Base-by-base conservation (phyloP, 1,140 invertebrate genomes). In the Latrodectus geometricus region DNA sequence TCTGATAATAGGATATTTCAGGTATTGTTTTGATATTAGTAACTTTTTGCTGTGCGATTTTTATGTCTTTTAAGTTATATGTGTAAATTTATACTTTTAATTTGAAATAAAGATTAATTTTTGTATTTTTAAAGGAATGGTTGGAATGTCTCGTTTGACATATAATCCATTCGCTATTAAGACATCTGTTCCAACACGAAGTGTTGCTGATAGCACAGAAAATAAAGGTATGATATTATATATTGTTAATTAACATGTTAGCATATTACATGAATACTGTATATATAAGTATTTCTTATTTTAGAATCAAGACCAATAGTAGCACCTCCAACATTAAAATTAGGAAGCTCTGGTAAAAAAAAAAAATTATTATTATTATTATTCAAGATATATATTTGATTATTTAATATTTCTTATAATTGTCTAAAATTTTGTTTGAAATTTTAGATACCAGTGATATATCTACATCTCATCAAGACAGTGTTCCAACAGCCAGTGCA, bases 131-230 rank as follows among this genome's bases (percentile, higher is more conserved):
- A 52, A 52, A 75, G 73, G 73, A 56, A 75, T 75, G 14, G 50
- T 75, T 20, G 50, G 73, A 17, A 75, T 75, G 73, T 75, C 73
- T 5, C 73, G 73, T 12, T 75, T 75, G 49, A 20, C 73, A 54
- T 17, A 54, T 49, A 54, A 89, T 88, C 89, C 89, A 49, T 89
- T 89, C 83, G 89, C 89, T 20, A 89, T 89, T 69, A 89, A 88
- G 76, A 52, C 85, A 7, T 76, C 81, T n/a, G 80, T 82, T 20
- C 88, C 88, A 20, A 89, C 88, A 9, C 49, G 88, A 52, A 88
- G 88, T 79, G 66, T 88, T 21, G 88, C 88, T n/a, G 86, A 88
- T 48, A 88, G 88, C 77, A 89, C 88, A 69, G 88, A 88, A n/a
- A 88, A 54, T 74, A 88, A 88, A 83, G 88, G 88, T 80, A 56